phyloP scores from a whole-genome alignment of 2,888 invertebrate genomes.

The Andrena marginata region DNA sequence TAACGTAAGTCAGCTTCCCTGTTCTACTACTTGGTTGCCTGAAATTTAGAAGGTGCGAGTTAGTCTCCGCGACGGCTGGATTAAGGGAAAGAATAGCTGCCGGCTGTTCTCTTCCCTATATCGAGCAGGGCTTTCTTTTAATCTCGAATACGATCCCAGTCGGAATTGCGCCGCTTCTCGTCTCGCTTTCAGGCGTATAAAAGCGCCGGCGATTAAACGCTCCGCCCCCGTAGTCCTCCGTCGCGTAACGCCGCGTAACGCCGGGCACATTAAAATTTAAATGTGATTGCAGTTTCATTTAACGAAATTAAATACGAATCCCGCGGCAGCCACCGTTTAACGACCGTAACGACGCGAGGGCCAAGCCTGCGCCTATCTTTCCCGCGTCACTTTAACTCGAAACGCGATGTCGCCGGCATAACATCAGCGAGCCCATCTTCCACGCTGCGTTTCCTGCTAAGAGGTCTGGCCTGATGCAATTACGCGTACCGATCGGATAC shows the following conservation, averaged over 20 bases:
- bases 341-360: conserved; percentile 47
- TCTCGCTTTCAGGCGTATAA: conserved; percentile 30
- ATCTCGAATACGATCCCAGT: conserved; percentile 4
- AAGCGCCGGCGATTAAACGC: conserved; percentile 49
- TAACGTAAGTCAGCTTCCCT: no score
- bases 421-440: conserved; percentile 1
- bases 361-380: conserved; percentile 22
- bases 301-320: conserved; percentile 63
- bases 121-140: conserved; percentile 22
- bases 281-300: conserved; percentile 57
- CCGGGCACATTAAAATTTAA: conserved; percentile 55
- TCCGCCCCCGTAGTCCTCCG: conserved; percentile 30
- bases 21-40: no score
- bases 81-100: no score
- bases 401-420: conserved; percentile 27
- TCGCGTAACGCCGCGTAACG: conserved; percentile 30
- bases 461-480: conserved; percentile 30
- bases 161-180: conserved; percentile 31
- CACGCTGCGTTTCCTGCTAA: neutral
- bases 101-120: neutral
- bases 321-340: conserved; percentile 40
- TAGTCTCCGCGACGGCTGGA: no score
- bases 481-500: conserved; percentile 23
- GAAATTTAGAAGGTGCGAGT: no score
- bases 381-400: conserved; percentile 33